These are phyloP conservation scores for Opisthocomus hoazin DNA, from an alignment of 2,113 vertebrate species.

Conservation along the genomic window DNA sequence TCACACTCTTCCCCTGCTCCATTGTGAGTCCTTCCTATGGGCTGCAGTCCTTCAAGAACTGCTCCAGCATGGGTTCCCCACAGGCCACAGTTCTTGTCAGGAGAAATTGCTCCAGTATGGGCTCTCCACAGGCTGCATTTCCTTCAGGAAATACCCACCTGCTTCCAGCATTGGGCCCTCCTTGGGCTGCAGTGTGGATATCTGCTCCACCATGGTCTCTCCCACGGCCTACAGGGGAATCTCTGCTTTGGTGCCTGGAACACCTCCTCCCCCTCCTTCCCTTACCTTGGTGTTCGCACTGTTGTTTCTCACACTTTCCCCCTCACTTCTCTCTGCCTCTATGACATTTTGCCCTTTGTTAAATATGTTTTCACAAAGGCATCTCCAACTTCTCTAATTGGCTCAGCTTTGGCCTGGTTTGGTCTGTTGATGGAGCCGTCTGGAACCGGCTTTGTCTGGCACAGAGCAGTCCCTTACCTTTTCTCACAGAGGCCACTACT, in stretches of 20 bases:
- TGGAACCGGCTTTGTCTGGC: background rate
- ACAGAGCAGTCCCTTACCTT: background rate
- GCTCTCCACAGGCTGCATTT: no score
- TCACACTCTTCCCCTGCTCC: no score
- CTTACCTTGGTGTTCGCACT: background rate
- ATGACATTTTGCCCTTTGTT: background rate
- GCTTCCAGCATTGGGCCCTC: no score
- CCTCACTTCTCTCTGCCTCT: background rate
- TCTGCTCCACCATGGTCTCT: no score
- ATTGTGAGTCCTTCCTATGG: no score
- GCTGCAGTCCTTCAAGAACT: no score
- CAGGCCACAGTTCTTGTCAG: no score
- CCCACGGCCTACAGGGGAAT: no score
- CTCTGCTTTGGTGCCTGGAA: background rate
- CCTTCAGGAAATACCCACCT: no score
- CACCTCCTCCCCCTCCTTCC: background rate
- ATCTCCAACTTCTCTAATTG: background rate
- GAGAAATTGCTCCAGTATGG: no score
- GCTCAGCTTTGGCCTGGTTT: background rate
- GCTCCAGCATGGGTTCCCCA: no score
- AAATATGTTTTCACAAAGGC: background rate
- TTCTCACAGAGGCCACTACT: background rate
- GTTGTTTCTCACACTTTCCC: background rate
- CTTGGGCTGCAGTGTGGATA: no score
- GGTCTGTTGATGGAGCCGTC: background rate